Evolutionary conservation across 2,797 vertebrate species (phyloP), one percentile per base, ranked within the genome.

Genomic region (Gymnoscopelus braueri): DNA sequence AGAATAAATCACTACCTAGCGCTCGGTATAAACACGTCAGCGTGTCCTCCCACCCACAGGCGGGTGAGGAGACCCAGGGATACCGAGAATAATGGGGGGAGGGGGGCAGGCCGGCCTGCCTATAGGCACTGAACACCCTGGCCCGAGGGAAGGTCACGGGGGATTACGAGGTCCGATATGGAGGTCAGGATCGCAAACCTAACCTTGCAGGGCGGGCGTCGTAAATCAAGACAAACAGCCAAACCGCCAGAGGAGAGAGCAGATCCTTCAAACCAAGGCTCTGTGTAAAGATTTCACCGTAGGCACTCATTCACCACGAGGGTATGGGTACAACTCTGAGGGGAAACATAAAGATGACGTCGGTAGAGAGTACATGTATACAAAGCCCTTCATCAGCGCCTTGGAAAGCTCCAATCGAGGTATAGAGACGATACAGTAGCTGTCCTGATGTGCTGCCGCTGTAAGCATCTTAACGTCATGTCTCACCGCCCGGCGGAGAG

Each of bases 11-110:
- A 81, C 59, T 5, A 19, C 14, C 35, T 55, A 48, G 69, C 54
- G 47, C 58, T 78, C 63, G 69, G 63, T 77, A 55, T 88, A 87
- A 89, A 89, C 85, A 88, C 81, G 84, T 84, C 84, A 83, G 78
- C 73, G 55, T 58, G 15, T 67, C 54, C 55, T 39, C 67, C 77
- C 2, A 70, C 39, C 39, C 5, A 44, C 39, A 71, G 65, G 63
- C 49, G 70, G 62, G 26, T 77, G 72, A 84, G 32, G 65, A 67
- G 58, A 80, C 77, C 80, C 78, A 83, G 77, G 56, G 64, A 65
- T 10, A 12, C 49, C 50, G 53, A 71, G 64, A 64, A 58, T 69
- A 63, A 54, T 59, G 15, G 53, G 54, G 63, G 1, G 29, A 51
- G 52, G 55, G 55, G 68, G 49, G 26, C n/a, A 32, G 60, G 50